Evolutionary conservation across 2,888 invertebrate species (phyloP), one percentile per base, ranked within the genome.

Genomic region (Trissolcus japonicus): DNA sequence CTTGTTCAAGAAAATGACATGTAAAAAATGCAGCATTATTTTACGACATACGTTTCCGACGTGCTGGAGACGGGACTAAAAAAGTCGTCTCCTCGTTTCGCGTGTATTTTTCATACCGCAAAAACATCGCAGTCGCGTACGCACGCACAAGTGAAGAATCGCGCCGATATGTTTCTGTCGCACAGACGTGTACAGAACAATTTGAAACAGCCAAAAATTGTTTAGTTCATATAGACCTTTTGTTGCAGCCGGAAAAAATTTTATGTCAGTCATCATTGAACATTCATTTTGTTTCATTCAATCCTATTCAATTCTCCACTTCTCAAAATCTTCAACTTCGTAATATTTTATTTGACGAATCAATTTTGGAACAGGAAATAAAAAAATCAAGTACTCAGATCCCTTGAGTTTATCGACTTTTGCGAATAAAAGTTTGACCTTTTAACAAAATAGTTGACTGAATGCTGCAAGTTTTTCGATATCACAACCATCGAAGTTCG

Each of bases 21-120:
- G 74, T 62, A 71, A 71, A 78, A 78, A 74, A 78, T 69, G 74
- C 74, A 67, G 71, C 59, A 55, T 71, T 71, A 75, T 78, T 75
- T 75, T 71, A 71, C 78, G 71, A 67, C 72, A 61, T 63, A 68
- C 75, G 59, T 61, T 75, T 72, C 68, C 75, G 71, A 66, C 72
- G 78, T 60, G 66, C 65, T 55, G 68, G 63, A 72, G 77, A 73
- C 71, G 72, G 21, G 56, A 53, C 56, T 65, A 65, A 74, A 78
- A 78, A 78, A 78, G 78, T 69, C 69, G 73, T 69, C 74, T 73
- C 61, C 77, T 75, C 71, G 67, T 74, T 73, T 51, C 69, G 41
- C 74, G 68, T 78, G 61, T 69, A 77, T 77, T 77, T 77, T 77
- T 77, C 77, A 77, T 65, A 60, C 68, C 73, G 21, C 68, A 65